Evolutionary conservation across 2,888 invertebrate genomes (phyloP), one percentile per base, ranked within the genome.

Genomic region (Pseudeuparius sepicola): DNA sequence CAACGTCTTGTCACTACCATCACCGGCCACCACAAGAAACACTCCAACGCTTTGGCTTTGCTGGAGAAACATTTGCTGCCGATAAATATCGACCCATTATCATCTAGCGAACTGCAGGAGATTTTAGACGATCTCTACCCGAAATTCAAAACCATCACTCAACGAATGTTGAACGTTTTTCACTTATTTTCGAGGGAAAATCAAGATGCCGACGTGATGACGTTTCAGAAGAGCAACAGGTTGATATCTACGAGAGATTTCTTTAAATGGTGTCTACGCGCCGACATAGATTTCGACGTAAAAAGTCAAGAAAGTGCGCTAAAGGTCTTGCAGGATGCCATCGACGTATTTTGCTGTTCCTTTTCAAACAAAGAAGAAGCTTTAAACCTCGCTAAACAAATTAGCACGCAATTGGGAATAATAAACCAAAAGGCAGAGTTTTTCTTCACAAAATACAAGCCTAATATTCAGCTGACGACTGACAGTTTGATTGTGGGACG

Each of bases 301-400:
- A 71, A 79, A 0, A 82, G 81, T 40, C 70, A 71, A 15, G 70
- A 71, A 20, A 75, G 78, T 1, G 77, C 75, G 3, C 56, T 79
- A 7, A 78, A 75, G 55, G 74, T 87, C 2, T 75, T 89, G 26
- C 84, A 89, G 64, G 88, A 94, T 60, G 88, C 90, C 0, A 71
- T 90, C 13, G 93, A 96, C 55, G 79, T 93, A 40, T 96, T 96
- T 60, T 86, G 87, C 41, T 81, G 82, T 33, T 83, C 85, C 14
- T 69, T 84, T 15, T 62, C 80, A 0, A 72, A 71, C n/a, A 61
- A 69, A 46, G 74, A 66, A 36, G 66, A 75, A 31, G 75, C 83
- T 55, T 56, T 82, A 32, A 66, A 71, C 50, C 56, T 87, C 14
- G 77, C 86, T 0, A 73, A 73, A 45, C 73, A 76, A 45, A 79